These are phyloP conservation scores for Fopius arisanus DNA, from an alignment of 1,140 invertebrate species.

Conservation along the genomic window DNA sequence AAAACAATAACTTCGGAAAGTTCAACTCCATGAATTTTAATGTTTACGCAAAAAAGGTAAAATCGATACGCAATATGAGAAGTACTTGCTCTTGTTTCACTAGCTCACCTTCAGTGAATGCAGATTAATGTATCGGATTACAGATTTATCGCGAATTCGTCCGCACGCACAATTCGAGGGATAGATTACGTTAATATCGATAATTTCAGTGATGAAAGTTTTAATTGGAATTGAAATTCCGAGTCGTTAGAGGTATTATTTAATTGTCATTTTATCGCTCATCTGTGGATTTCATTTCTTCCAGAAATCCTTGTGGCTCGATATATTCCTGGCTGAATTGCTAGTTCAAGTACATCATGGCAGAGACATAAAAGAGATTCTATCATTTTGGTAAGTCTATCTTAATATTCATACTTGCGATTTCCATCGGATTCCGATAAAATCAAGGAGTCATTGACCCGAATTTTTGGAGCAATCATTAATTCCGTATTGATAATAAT, in stretches of 20 bases:
- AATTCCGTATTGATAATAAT: too few species aligned
- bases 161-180: slow-evolving; percentile 25
- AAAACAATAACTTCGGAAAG: too few species aligned
- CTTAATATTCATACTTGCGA: not conserved
- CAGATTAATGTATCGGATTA: not conserved
- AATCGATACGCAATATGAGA: not conserved
- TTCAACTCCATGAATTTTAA: too few species aligned
- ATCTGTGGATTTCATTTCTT: slow-evolving; percentile 24
- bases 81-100: not conserved
- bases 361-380: slow-evolving; percentile 66
- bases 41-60: too few species aligned
- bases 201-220: too few species aligned
- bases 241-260: slow-evolving; percentile 22
- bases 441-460: too few species aligned
- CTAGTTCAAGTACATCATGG: slow-evolving; percentile 69
- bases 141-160: not conserved
- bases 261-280: slow-evolving; percentile 31
- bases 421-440: too few species aligned
- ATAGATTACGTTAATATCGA: not conserved
- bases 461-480: too few species aligned
- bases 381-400: slow-evolving; percentile 69
- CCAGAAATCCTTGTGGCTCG: slow-evolving; percentile 73
- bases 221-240: not conserved
- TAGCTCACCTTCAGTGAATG: not conserved
- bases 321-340: slow-evolving; percentile 72